Evolutionary conservation across 2,888 invertebrate species (phyloP), one percentile per base, ranked within the genome.

Genomic region (Drosophila emarginata): DNA sequence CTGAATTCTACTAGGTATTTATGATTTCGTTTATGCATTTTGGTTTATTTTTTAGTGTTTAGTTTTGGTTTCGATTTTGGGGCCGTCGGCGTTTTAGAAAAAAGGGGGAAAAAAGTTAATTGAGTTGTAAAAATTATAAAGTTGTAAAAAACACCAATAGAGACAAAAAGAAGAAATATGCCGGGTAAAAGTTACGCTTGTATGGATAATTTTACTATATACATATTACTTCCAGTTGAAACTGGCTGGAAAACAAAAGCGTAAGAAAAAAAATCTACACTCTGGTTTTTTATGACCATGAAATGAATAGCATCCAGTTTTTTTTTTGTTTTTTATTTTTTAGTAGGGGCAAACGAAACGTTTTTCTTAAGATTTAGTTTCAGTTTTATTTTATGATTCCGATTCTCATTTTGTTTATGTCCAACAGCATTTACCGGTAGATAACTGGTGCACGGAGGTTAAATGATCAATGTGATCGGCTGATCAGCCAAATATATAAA

Each of bases 11-110:
- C 75, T 82, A 71, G 87, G 85, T 82, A 84, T 84, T 84, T 84
- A 86, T 84, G 88, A 87, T 87, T 84, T 67, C 88, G 80, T 87
- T 84, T 87, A 82, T 82, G 80, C 78, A 83, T 80, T 83, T 87
- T 70, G 61, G 78, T 78, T 70, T 32, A 32, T 32, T 32, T 32
- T 76, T 69, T 74, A 23, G 68, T 73, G 67, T 70, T 82, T 69
- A 37, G 45, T 66, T 74, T 72, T 60, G 61, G 61, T 52, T 69
- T 64, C 40, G 37, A 26, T 60, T 67, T 32, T 51, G 64, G 36
- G n/a, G 60, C 67, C 76, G 82, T 67, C 83, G 75, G 65, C 81
- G 73, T 81, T 84, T 84, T 18, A 15, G 18, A 54, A 54, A 54
- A 58, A 74, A 74, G 45, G 45, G 45, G 2, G 6, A 26, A 67